Evolutionary conservation across 2,113 vertebrate species (phyloP), one percentile per base, ranked within the genome.

Genomic region (Paratilapia polleni): DNA sequence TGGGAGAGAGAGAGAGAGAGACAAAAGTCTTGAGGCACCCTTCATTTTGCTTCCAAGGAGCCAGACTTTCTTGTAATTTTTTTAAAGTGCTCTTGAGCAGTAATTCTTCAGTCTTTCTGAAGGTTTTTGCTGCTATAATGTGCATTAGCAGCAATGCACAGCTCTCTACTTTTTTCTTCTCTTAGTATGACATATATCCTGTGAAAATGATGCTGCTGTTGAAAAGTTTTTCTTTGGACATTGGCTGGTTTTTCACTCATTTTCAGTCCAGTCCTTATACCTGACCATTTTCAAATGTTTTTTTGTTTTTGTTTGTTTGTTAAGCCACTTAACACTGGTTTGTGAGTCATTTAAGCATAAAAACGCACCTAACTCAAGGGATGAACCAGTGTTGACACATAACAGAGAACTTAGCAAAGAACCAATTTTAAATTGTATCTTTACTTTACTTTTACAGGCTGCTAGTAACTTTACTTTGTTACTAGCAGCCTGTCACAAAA

Each of bases 191-290:
- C 77, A 70, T 76, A 49, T 64, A 24, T 79, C 77, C 66, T 20
- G 2, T 82, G 63, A 80, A 89, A 88, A 90, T 83, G 49, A 62
- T n/a, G 41, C 28, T 28, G 1, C 76, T 81, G 82, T 87, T 86
- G 63, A 61, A 38, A 63, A 22, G 12, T 64, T 64, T 64, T 64
- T n/a, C n/a, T n/a, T n/a, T n/a, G 34, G 34, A 64, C 34, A 64
- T 64, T 64, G 62, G 6, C 62, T 41, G 62, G 34, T 64, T 64
- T 64, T 64, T 64, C 0, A n/a, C 20, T 64, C 20, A 64, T 38
- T 22, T 64, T 38, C 62, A 64, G 62, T 22, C 6, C 20, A 64
- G 62, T 14, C 34, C 38, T 64, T 64, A 34, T 38, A 14, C 6
- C 22, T 68, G 14, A 14, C 8, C 3, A 68, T 26, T 68, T 68